Base-by-base conservation (phyloP, 2,113 vertebrate species). In the Phaethornis superciliosus region DNA sequence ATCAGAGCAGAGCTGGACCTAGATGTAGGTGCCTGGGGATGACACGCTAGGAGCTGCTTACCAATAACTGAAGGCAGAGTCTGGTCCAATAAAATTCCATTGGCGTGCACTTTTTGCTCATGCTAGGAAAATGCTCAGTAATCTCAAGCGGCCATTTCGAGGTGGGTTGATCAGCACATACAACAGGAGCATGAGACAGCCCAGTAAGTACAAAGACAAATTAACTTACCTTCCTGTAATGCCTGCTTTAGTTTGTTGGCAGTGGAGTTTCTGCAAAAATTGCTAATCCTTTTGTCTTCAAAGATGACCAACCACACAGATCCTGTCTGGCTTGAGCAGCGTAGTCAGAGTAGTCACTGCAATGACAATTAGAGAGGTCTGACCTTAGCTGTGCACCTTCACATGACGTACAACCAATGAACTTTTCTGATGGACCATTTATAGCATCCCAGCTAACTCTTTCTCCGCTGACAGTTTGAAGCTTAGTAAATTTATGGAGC, bases 61-160 rank as follows among this genome's bases (percentile, higher is more conserved):
- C 55, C 10, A 3, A 3, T 4, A 64, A 32, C 1, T 19, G 37
- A 47, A 33, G 20, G 49, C 69, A 49, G 14, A 7, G 4, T 33
- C 60, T 33, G 28, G 26, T 23, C 27, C 71, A 40, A 4, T 30
- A 51, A 24, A 44, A 23, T 17, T 20, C 62, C 24, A 5, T 2
- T 15, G 44, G 32, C 26, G 20, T 21, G 51, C 20, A 40, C 20
- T 40, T 28, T 23, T 56, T 55, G 58, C 19, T 56, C 27, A 44
- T 20, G 12, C 5, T 10, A 16, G 54, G 20, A n/a, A n/a, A 59
- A 23, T 1, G 10, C n/a, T 24, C 2, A 0, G 6, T 19, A 11
- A 47, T 55, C 68, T 33, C 67, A 37, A 32, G 84, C 52, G 18
- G 71, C 40, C 62, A 32, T 44, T 67, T 22, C 0, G 3, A 26